Base-by-base conservation (phyloP, 2,797 vertebrate genomes). In the Syndactyla subalaris region DNA sequence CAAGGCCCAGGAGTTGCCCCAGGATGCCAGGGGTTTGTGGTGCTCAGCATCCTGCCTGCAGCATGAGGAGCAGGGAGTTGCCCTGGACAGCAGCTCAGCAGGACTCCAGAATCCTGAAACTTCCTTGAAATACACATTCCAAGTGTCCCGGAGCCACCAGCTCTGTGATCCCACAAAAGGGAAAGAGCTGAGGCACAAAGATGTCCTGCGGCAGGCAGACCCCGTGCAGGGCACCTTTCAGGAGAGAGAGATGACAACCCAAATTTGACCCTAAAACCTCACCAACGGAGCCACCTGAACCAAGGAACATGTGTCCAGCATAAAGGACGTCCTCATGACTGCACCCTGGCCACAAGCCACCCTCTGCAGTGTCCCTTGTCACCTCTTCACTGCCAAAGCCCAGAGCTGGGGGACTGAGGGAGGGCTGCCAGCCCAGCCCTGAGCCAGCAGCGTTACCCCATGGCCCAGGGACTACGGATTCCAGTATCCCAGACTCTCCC, bases 61-160 rank as follows among this genome's bases (percentile, higher is more conserved):
- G 51, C 0, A 0, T 18, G 0, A 19, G 41, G 39, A 85, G 36
- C 7, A 1, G 52, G 46, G 30, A 16, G 54, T 11, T 23, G 41
- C 39, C 51, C 51, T 6, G 13, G 38, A 27, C 16, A 22, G 67
- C 26, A 14, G 17, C 45, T 49, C 39, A 38, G 45, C 9, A 16
- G 20, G 45, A n/a, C 36, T 77, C 0, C 1, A 43, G 12, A n/a
- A 27, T 9, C n/a, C 62, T 0, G 0, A 2, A 59, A 51, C 7
- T 71, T 63, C 58, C 2, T 2, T 18, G 14, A 52, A 86, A 66
- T 6, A 10, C 46, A 4, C 2, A 8, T 29, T n/a, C 15, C 24
- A 2, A 59, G 20, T 15, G 14, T 21, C 4, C 3, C 55, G n/a
- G 36, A 55, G 72, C 17, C 49, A 18, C 5, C 6, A 10, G 9